Conservation (phyloP, 35 echinoderm and acorn worm genomes). For the Lytechinus variegatus region DNA sequence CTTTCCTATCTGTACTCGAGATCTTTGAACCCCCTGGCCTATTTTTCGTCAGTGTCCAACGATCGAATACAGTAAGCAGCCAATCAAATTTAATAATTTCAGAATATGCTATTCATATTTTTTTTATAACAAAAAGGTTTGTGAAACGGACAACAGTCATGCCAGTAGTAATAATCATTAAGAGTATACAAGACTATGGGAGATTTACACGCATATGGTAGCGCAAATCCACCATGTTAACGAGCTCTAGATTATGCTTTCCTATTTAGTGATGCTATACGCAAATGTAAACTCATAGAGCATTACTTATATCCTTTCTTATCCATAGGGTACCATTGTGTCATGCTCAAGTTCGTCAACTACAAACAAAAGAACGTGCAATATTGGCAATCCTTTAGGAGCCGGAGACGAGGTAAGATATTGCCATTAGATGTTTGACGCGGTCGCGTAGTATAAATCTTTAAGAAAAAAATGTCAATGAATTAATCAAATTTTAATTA, state of each 20-base stretch:
- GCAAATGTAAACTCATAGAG: background rate
- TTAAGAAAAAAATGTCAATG: too few species aligned
- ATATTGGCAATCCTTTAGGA: background rate
- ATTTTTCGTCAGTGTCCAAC: background rate
- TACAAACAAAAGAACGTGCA: background rate
- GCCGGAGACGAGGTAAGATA: background rate
- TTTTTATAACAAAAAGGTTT: too few species aligned
- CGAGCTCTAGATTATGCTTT: too few species aligned
- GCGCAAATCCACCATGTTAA: background rate
- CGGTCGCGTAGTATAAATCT: too few species aligned
- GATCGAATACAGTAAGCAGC: slow-evolving; percentile 14
- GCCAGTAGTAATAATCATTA: too few species aligned
- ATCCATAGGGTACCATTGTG: background rate
- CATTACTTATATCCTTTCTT: background rate
- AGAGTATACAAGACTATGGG: too few species aligned
- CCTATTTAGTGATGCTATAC: too few species aligned
- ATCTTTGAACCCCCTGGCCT: background rate
- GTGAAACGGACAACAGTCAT: too few species aligned
- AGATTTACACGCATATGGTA: background rate
- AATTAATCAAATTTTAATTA: too few species aligned
- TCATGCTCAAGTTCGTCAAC: background rate
- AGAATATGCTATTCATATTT: too few species aligned
- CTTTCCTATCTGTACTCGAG: slow-evolving; percentile 29
- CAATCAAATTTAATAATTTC: too few species aligned
- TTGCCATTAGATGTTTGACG: too few species aligned